phyloP scores from a whole-genome alignment of 2,797 vertebrate species.

The Hippoglossus hippoglossus region DNA sequence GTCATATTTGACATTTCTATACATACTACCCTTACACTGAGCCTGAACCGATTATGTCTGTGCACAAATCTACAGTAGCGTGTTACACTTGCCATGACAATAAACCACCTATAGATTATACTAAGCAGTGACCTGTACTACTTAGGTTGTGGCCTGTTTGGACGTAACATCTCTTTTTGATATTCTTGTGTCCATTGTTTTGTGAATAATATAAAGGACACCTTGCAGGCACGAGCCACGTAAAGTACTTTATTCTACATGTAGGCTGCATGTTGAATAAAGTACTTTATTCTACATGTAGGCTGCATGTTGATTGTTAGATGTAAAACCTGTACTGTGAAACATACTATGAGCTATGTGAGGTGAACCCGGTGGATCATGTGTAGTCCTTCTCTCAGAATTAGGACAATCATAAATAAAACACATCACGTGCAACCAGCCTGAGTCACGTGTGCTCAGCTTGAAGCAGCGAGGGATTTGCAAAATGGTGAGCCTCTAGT shows the following conservation, averaged over 20 bases:
- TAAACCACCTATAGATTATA: not conserved
- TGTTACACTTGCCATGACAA: not conserved
- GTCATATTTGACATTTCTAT: not conserved
- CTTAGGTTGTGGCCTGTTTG: not conserved
- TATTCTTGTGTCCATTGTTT: too few species aligned
- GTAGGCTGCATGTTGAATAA: too few species aligned
- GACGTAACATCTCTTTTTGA: not conserved
- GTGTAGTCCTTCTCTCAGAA: not conserved
- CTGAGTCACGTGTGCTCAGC: conserved; percentile 30
- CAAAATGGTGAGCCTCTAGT: conserved; percentile 10
- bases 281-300: not conserved
- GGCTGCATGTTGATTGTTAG: not conserved
- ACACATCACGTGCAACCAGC: not conserved
- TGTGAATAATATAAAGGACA: not conserved
- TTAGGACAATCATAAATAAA: conserved; percentile 52
- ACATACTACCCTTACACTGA: not conserved
- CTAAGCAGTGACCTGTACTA: not conserved
- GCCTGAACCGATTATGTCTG: not conserved
- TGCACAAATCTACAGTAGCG: not conserved
- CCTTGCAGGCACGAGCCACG: too few species aligned
- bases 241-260: not conserved
- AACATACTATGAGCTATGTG: fast-evolving
- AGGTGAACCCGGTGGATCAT: not conserved
- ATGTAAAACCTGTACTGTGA: not conserved
- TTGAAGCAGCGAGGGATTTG: conserved; percentile 32